phyloP scores from a whole-genome alignment of 2,888 invertebrate genomes.

The Tridacna gigas region DNA sequence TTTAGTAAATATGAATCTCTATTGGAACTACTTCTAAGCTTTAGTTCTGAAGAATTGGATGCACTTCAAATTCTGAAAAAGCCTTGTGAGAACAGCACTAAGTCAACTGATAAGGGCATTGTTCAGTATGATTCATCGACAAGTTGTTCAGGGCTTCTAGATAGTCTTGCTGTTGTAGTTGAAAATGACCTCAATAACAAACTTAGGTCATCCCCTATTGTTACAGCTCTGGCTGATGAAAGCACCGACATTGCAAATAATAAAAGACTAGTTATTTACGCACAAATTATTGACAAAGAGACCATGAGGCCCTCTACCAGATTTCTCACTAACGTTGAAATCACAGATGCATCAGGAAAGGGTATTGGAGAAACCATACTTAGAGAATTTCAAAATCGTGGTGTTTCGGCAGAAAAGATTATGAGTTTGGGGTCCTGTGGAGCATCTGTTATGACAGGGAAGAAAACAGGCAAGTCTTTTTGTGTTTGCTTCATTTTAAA shows the following conservation, averaged over 20 bases:
- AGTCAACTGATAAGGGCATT: slow-evolving; percentile 1
- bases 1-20: no score
- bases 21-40: no score
- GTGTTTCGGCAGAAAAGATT: slow-evolving; percentile 31
- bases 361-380: slow-evolving; percentile 15
- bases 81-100: slow-evolving; percentile 6
- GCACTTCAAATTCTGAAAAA: slow-evolving; percentile 9
- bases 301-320: slow-evolving; percentile 38
- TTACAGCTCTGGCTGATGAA: slow-evolving; percentile 51
- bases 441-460: slow-evolving; percentile 46
- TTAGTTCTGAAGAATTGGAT: no score
- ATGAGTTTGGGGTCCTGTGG: slow-evolving; percentile 19
- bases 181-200: slow-evolving; percentile 15
- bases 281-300: slow-evolving; percentile 36
- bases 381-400: slow-evolving; percentile 30
- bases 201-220: slow-evolving; percentile 18
- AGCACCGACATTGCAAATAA: slow-evolving; percentile 52
- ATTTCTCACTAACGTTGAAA: slow-evolving; percentile 45
- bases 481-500: slow-evolving; percentile 35
- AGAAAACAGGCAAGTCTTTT: background rate
- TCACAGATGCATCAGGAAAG: slow-evolving; percentile 20
- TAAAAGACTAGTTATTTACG: slow-evolving; percentile 51
- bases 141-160: slow-evolving; percentile 30
- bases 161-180: slow-evolving; percentile 25
- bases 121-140: slow-evolving; percentile 35